phyloP scores from a whole-genome alignment of 2,113 vertebrate species.

The Peromyscus maniculatus region DNA sequence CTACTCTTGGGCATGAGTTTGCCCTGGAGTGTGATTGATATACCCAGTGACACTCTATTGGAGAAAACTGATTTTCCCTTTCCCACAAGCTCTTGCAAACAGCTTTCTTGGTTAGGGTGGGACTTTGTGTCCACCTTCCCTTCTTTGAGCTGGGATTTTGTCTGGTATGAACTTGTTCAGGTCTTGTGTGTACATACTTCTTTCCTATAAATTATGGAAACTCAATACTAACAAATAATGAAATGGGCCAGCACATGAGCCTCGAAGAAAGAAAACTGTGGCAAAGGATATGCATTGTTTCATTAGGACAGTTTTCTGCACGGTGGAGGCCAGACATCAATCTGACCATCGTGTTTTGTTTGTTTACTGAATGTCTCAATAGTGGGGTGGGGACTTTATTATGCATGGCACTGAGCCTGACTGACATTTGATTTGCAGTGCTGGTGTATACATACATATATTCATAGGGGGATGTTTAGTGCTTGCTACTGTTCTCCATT shows the following conservation, averaged over 20 bases:
- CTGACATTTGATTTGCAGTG: neutral
- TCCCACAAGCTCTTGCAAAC: neutral
- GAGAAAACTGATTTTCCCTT: neutral
- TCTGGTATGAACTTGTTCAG: neutral
- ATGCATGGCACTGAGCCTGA: neutral
- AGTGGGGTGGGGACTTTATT: neutral
- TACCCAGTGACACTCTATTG: neutral
- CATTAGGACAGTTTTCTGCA: neutral
- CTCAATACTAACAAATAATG: neutral
- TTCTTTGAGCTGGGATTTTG: neutral
- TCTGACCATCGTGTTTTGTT: neutral
- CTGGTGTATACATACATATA: neutral
- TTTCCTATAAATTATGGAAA: constrained; percentile 2
- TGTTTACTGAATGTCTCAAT: neutral
- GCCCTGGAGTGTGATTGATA: neutral
- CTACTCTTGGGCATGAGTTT: neutral
- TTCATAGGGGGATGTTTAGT: neutral
- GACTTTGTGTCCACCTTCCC: neutral
- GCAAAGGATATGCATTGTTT: neutral
- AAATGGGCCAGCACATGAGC: neutral
- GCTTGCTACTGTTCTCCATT: neutral
- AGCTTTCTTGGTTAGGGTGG: neutral
- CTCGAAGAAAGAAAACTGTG: neutral
- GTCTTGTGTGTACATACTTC: neutral
- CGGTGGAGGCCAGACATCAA: rapidly evolving